Conservation (phyloP, 2,888 invertebrate genomes). For the Mythimna ferrago region DNA sequence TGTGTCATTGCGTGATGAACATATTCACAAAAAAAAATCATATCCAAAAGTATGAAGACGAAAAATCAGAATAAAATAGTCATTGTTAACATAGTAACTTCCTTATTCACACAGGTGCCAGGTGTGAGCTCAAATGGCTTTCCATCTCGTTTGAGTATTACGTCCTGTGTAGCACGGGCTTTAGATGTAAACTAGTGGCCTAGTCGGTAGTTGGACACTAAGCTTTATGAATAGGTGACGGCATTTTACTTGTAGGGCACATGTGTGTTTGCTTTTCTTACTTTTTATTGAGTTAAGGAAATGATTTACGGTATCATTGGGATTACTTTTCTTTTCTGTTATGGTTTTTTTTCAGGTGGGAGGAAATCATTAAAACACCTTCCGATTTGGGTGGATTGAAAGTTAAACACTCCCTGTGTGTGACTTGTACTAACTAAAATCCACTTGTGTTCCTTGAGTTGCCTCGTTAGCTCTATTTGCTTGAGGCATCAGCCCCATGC, state of each 20-base stretch:
- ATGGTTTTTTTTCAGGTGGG: too few species aligned
- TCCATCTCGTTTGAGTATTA: conserved; percentile 26
- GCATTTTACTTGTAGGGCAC: background rate
- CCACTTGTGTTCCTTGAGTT: too few species aligned
- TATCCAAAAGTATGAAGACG: background rate
- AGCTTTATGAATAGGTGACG: conserved; percentile 22
- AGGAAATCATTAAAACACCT: too few species aligned
- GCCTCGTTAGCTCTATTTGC: too few species aligned
- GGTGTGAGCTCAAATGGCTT: conserved; percentile 23
- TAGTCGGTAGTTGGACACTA: conserved; percentile 18
- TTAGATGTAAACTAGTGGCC: conserved; percentile 1
- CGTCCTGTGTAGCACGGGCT: conserved; percentile 24
- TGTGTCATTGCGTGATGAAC: background rate
- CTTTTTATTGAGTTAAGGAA: background rate
- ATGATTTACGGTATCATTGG: too few species aligned
- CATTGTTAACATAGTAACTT: conserved; percentile 1
- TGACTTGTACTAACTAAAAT: too few species aligned
- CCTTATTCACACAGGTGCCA: background rate
- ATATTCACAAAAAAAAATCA: background rate
- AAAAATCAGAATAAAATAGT: background rate
- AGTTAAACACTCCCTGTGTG: too few species aligned
- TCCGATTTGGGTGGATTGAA: too few species aligned
- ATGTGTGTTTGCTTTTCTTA: background rate
- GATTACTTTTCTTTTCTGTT: too few species aligned
- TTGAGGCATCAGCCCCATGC: too few species aligned